A percentile compares a stretch with the other conserved stretches of the same genome.
Evolutionary conservation across 2,797 vertebrate species (phyloP).

Genomic region (Balearica regulorum): DNA sequence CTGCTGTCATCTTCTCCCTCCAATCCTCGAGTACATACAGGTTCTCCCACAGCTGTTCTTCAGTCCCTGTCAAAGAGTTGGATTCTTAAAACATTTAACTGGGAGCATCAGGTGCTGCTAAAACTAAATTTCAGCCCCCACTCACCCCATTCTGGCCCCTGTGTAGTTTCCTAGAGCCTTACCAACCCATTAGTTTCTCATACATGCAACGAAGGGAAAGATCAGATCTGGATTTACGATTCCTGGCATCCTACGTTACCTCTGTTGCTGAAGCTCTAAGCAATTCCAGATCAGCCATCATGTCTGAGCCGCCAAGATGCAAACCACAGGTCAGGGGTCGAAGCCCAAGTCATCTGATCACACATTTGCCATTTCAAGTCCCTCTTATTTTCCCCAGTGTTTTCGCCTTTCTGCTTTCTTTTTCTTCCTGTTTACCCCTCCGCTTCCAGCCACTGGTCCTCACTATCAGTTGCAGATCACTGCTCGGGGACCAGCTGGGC

Average conservation of each 20-base stretch:
- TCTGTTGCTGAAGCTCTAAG: not conserved
- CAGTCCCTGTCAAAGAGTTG: not conserved
- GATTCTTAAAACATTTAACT: not conserved
- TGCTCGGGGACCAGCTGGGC: too few species aligned
- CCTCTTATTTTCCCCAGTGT: not conserved
- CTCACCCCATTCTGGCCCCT: too few species aligned
- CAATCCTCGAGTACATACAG: not conserved
- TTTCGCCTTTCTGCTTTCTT: not conserved
- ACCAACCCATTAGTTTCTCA: not conserved
- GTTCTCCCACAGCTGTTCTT: not conserved
- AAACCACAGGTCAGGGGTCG: not conserved
- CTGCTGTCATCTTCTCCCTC: not conserved
- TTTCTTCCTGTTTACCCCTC: not conserved
- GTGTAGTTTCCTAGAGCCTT: not conserved
- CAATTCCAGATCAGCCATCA: not conserved
- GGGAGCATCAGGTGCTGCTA: not conserved
- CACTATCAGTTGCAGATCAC: too few species aligned
- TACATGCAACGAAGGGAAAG: not conserved
- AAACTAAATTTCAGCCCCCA: not conserved
- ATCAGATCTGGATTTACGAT: not conserved
- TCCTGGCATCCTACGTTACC: not conserved
- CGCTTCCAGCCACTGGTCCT: not conserved
- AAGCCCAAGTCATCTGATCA: not conserved
- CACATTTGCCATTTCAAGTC: not conserved
- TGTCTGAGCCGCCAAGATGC: not conserved